Base-by-base conservation (phyloP, 2,888 invertebrate species). In the Stegana nigrithorax region DNA sequence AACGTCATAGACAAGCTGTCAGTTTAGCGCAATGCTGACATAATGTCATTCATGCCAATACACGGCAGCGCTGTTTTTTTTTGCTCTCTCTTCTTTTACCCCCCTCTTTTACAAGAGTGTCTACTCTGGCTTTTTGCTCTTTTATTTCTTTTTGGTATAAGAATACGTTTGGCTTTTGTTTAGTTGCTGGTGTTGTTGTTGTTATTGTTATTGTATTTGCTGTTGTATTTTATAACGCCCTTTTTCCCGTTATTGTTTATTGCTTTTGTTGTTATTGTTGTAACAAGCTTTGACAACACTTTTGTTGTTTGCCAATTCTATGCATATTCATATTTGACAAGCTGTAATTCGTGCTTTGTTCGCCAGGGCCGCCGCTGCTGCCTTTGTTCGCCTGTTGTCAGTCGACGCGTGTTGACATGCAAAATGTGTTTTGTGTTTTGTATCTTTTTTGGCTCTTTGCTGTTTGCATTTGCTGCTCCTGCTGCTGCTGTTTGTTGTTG, bases 21-120 rank as follows among this genome's bases (percentile, higher is more conserved):
- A 45, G 19, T 45, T 45, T 45, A 45, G 45, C 23, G 45, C 45
- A 23, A 12, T 12, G 19, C 45, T 45, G 45, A 45, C 45, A 45
- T 45, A 23, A 45, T 23, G 45, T 45, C 19, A 23, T 17, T 45
- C n/a, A n/a, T n/a, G n/a, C n/a, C n/a, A n/a, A n/a, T n/a, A n/a
- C n/a, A n/a, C n/a, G n/a, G n/a, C n/a, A n/a, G n/a, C n/a, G n/a
- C n/a, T 45, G 17, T 45, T 45, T 5, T 23, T 19, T 4, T 45
- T 23, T 25, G 21, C 19, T 23, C 4, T 45, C 17, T 39, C 3
- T 2, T 39, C 17, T n/a, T 39, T 39, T 39, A 6, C 2, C 39
- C 8, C 39, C 6, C 39, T 17, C n/a, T n/a, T n/a, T n/a, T n/a
- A n/a, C n/a, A n/a, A n/a, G n/a, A n/a, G n/a, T n/a, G n/a, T n/a